phyloP scores from a whole-genome alignment of 2,888 invertebrate species.

The Troilus luridus region DNA sequence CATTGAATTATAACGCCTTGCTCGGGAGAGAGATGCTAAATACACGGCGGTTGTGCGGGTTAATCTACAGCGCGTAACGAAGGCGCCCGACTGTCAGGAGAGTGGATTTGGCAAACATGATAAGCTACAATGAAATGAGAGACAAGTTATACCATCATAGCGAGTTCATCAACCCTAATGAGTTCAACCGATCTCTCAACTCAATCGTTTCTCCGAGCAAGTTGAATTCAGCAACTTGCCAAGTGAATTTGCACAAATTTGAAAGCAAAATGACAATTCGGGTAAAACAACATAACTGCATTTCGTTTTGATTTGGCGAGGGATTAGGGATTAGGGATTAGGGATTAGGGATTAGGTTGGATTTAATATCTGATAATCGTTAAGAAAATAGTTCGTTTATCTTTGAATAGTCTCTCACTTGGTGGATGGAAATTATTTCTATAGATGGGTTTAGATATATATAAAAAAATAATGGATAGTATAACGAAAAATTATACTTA shows the following conservation, averaged over 20 bases:
- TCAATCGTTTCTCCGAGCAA: neutral
- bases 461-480: no score
- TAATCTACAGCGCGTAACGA: neutral
- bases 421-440: no score
- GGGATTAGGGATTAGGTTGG: no score
- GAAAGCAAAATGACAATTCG: neutral
- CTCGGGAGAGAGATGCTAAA: neutral
- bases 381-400: no score
- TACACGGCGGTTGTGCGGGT: conserved; percentile 31
- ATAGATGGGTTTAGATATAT: no score
- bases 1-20: neutral
- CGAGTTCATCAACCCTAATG: neutral
- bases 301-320: no score
- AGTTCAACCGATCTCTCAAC: conserved; percentile 11
- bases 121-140: conserved; percentile 35
- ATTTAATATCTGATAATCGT: no score
- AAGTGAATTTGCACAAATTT: neutral
- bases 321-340: no score
- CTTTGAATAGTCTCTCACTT: no score
- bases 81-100: conserved; percentile 5
- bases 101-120: conserved; percentile 10
- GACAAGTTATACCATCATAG: neutral
- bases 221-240: neutral
- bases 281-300: no score
- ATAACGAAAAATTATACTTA: no score